These are phyloP conservation scores for Philhelius pedissequus DNA, from an alignment of 2,888 invertebrate genomes.

Conservation along the genomic window DNA sequence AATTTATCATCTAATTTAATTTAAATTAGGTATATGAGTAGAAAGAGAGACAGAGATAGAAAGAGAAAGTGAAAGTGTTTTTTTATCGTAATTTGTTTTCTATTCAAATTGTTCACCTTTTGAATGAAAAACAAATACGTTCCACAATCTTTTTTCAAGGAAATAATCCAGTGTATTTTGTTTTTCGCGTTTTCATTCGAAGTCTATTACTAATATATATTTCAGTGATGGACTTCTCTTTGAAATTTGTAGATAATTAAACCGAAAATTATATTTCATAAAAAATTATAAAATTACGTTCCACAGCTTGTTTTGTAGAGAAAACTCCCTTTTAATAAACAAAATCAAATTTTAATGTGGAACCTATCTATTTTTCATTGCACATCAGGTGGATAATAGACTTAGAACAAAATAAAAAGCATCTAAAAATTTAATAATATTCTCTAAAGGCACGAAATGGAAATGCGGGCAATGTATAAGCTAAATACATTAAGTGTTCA, in stretches of 20 bases:
- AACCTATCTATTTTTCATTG: not conserved
- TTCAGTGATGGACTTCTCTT: no score
- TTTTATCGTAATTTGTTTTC: not conserved
- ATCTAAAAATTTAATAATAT: constrained; percentile 13
- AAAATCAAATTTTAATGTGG: no score
- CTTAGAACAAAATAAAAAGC: not conserved
- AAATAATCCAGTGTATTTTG: no score
- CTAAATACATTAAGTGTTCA: constrained; percentile 8
- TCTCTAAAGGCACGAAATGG: constrained; percentile 65
- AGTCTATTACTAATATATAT: no score
- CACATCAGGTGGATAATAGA: not conserved
- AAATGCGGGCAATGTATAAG: constrained; percentile 49
- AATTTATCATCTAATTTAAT: constrained; percentile 12
- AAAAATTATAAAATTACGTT: no score
- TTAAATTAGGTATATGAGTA: not conserved
- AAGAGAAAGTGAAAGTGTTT: not conserved
- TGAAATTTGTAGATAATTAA: no score
- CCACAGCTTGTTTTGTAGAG: no score
- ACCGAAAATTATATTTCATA: no score
- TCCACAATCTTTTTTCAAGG: constrained; percentile 4
- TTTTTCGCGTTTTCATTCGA: no score
- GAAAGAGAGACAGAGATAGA: not conserved
- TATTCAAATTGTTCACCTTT: no score
- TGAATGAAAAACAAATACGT: not conserved
- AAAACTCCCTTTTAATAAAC: no score